phyloP scores from a whole-genome alignment of 92 coral and sea anemone genomes.

The Actinostola sp. region DNA sequence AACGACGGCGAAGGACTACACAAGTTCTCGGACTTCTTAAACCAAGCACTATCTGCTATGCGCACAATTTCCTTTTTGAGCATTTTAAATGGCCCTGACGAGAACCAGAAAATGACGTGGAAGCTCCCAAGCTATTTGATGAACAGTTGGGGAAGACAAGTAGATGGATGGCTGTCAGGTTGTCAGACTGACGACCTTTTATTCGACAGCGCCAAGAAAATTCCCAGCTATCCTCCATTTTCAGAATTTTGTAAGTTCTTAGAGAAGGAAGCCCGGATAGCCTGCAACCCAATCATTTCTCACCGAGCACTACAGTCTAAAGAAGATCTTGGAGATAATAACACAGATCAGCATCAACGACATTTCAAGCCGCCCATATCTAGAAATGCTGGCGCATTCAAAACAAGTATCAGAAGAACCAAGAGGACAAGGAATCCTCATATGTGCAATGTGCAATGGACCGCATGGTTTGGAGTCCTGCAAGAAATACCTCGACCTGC shows the following conservation, averaged over 20 bases:
- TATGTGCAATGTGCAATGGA: constrained; percentile 36
- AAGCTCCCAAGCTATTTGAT: constrained; percentile 51
- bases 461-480: constrained; percentile 43
- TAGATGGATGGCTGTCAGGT: constrained; percentile 41
- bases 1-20: constrained; percentile 28
- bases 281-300: constrained; percentile 31
- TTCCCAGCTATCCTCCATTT: constrained; percentile 28
- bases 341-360: not conserved
- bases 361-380: not conserved
- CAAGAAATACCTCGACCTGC: constrained; percentile 26
- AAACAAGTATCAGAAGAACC: not conserved
- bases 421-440: not conserved
- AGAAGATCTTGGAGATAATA: too few relatives aligned
- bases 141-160: constrained; percentile 32
- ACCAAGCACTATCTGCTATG: constrained; percentile 30
- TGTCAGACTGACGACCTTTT: constrained; percentile 1
- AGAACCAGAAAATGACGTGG: constrained; percentile 35
- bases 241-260: constrained; percentile 42
- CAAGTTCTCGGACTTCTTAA: constrained; percentile 27
- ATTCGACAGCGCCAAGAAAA: not conserved
- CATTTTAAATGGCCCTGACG: constrained; percentile 30
- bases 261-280: constrained; percentile 30
- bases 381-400: constrained; percentile 13
- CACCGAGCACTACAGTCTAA: constrained; percentile 7
- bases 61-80: constrained; percentile 1